phyloP scores from a whole-genome alignment of 2,797 vertebrate species.

The Acipenser ruthenus region DNA sequence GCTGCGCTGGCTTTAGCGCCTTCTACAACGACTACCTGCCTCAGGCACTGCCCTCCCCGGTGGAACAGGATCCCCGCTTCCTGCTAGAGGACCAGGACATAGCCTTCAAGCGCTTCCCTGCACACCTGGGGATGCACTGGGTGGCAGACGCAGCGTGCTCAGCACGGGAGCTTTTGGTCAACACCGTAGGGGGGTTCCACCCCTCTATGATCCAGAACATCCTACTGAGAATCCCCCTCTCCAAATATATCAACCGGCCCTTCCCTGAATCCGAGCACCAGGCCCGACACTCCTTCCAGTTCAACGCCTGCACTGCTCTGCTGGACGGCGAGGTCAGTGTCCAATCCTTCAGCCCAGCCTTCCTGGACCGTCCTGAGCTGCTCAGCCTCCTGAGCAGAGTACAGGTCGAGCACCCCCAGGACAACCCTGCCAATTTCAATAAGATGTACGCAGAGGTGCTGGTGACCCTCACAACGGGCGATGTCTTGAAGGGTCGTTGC shows the following conservation, averaged over 20 bases:
- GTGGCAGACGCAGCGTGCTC: too few relatives aligned
- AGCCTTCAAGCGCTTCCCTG: too few relatives aligned
- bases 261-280: too few relatives aligned
- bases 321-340: constrained; percentile 72
- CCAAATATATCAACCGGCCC: too few relatives aligned
- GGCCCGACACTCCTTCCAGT: too few relatives aligned
- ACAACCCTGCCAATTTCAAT: too few relatives aligned
- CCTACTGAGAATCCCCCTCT: constrained; percentile 66
- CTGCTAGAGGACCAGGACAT: constrained; percentile 78
- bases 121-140: too few relatives aligned
- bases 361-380: constrained; percentile 58
- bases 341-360: constrained; percentile 55
- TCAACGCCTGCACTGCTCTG: too few relatives aligned
- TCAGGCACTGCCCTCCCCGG: constrained; percentile 37
- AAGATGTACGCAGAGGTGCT: too few relatives aligned
- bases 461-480: too few relatives aligned
- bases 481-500: too few relatives aligned
- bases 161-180: constrained; percentile 62
- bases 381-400: constrained; percentile 63
- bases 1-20: constrained; percentile 71
- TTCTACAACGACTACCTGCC: constrained; percentile 74
- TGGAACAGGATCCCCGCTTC: constrained; percentile 47
- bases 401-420: constrained; percentile 69
- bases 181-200: constrained; percentile 40
- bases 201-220: constrained; percentile 60